Evolutionary conservation across 2,888 invertebrate species (phyloP).

Genomic region (Tinea semifulvella): DNA sequence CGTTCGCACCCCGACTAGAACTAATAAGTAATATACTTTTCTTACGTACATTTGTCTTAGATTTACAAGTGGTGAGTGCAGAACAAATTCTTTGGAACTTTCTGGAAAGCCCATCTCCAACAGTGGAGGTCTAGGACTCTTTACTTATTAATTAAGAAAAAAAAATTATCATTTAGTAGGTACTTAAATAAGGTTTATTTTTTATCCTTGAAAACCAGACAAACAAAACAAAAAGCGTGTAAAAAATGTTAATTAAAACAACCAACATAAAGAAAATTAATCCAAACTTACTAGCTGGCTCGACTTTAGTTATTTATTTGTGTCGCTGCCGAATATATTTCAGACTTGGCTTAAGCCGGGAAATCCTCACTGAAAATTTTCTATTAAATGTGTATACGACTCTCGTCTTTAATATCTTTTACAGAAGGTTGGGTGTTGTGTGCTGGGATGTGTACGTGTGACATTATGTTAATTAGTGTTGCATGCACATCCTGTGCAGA

Average conservation of each 20-base stretch:
- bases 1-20: no score
- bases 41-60: no score
- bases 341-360: conserved; percentile 42
- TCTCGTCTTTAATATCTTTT: conserved; percentile 23
- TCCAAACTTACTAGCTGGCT: conserved; percentile 38
- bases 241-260: conserved; percentile 44
- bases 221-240: no score
- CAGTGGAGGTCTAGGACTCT: no score
- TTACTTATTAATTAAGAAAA: no score
- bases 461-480: conserved; percentile 28
- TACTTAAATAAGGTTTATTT: no score
- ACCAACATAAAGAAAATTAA: conserved; percentile 43
- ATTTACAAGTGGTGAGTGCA: no score
- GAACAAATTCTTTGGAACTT: no score
- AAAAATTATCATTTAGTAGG: no score
- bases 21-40: no score
- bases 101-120: no score
- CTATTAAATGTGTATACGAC: conserved; percentile 20
- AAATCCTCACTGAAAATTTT: conserved; percentile 42
- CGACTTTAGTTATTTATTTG: conserved; percentile 46
- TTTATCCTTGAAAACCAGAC: no score
- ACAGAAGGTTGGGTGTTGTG: conserved; percentile 25
- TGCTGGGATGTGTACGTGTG: conserved; percentile 23
- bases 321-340: conserved; percentile 42
- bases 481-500: conserved; percentile 38